Conservation (phyloP, 2,113 vertebrate species). For the Emydocephalus ijimae region DNA sequence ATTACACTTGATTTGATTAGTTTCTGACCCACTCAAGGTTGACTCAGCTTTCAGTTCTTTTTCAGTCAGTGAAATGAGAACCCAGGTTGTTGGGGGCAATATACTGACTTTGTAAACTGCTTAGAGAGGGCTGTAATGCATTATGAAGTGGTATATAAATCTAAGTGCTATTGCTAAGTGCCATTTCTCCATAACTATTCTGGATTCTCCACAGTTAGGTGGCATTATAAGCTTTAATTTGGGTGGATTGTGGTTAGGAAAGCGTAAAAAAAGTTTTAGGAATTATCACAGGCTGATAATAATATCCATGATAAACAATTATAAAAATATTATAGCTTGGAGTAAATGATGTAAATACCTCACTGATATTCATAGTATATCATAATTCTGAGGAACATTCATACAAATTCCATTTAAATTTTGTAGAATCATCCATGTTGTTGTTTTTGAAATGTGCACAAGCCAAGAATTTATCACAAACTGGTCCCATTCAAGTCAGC, state of each 20-base stretch:
- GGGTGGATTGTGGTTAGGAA: neutral
- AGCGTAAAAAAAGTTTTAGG: neutral
- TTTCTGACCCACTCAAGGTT: neutral
- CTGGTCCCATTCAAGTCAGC: neutral
- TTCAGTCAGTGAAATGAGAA: neutral
- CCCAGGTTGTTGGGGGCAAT: neutral
- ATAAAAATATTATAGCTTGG: neutral
- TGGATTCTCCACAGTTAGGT: neutral
- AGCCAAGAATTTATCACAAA: neutral
- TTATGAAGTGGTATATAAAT: neutral
- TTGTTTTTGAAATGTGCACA: neutral
- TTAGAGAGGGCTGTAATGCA: neutral
- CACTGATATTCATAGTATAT: neutral
- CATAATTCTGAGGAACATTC: neutral
- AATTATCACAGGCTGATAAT: neutral
- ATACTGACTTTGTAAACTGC: neutral
- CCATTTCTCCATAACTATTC: neutral
- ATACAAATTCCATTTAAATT: neutral
- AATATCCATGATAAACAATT: no score
- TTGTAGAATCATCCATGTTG: neutral
- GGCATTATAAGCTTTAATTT: neutral
- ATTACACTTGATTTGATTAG: neutral
- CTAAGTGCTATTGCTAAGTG: neutral
- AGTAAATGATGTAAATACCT: neutral
- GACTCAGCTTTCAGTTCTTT: neutral